A percentile compares a stretch with the other conserved stretches of the same genome.
These are phyloP conservation scores for Caenorhabditis sinica DNA, from an alignment of 2,888 invertebrate species.

Conservation along the genomic window DNA sequence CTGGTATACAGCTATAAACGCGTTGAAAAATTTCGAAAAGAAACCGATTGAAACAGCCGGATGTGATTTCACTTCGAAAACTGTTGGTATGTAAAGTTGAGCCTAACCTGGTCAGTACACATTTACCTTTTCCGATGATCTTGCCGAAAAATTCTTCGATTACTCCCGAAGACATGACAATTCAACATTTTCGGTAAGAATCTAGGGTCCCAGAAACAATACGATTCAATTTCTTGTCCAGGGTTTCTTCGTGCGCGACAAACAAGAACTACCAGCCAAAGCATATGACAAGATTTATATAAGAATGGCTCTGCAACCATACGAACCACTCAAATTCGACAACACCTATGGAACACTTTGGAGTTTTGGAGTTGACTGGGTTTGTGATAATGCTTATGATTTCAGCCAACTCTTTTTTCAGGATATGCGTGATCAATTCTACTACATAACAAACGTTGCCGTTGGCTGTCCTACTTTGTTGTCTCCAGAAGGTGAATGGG, in stretches of 20 bases:
- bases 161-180: background rate
- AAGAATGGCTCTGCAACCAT: background rate
- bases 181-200: background rate
- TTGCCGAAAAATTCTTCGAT: background rate
- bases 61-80: background rate
- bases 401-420: background rate
- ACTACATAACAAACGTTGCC: background rate
- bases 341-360: background rate
- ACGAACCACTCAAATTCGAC: background rate
- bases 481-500: no score
- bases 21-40: background rate
- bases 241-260: background rate
- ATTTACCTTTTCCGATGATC: background rate
- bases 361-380: slow-evolving; percentile 5
- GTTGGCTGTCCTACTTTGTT: background rate
- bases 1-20: background rate
- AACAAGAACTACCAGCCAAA: background rate
- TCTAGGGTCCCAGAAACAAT: background rate
- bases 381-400: background rate
- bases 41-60: background rate
- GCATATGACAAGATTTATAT: background rate
- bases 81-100: background rate
- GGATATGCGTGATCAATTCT: slow-evolving; percentile 11
- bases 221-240: background rate
- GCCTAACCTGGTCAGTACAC: background rate